phyloP scores from a whole-genome alignment of 1,140 invertebrate species.

The Zaprionus taronus region DNA sequence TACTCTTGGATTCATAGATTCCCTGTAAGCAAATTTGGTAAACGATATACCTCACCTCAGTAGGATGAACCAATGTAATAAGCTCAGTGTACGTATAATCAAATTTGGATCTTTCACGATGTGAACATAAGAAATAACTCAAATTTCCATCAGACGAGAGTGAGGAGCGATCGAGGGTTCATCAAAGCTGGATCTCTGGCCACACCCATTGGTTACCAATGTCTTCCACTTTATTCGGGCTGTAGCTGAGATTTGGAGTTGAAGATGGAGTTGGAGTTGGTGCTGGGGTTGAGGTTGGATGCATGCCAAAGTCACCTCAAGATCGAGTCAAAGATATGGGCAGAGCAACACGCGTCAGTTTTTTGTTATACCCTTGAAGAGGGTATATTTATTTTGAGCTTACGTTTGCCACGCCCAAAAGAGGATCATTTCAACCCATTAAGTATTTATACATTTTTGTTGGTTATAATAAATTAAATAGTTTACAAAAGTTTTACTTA shows the following conservation, averaged over 20 bases:
- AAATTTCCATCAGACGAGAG: neutral
- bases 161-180: neutral
- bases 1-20: neutral
- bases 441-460: no score
- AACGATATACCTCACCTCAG: neutral
- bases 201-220: neutral
- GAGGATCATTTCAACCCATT: neutral
- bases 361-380: constrained; percentile 20
- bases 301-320: constrained; percentile 42
- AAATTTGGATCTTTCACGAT: neutral
- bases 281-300: constrained; percentile 20
- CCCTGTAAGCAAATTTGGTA: neutral
- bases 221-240: constrained; percentile 1
- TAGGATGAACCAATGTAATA: neutral
- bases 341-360: constrained; percentile 59
- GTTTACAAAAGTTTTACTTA: no score
- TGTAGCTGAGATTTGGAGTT: neutral
- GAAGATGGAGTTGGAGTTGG: constrained; percentile 15
- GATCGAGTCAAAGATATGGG: constrained; percentile 68
- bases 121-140: neutral
- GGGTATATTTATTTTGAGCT: neutral
- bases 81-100: neutral
- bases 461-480: no score
- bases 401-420: neutral
- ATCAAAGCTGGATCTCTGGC: constrained; percentile 1